A percentile compares a stretch with the other conserved stretches of the same genome.
Evolutionary conservation across 92 coral and sea anemone genomes (phyloP).

Genomic region (Porites evermanni): DNA sequence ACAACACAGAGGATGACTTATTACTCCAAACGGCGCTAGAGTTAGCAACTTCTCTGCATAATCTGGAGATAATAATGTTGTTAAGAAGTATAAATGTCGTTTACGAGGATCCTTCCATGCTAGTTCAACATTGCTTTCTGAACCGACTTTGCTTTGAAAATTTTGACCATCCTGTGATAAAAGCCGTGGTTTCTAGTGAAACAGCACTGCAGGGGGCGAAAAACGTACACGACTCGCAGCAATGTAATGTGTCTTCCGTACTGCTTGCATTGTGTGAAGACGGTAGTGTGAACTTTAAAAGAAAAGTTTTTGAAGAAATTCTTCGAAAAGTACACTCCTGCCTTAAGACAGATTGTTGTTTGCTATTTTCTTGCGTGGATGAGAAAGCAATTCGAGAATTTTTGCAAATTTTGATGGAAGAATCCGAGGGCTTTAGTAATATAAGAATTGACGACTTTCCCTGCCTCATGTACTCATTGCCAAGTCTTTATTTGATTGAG

Average conservation of each 20-base stretch:
- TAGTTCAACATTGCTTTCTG: not conserved
- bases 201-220: not conserved
- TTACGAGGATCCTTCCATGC: not conserved
- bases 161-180: constrained; percentile 15
- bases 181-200: constrained; percentile 1
- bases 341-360: not conserved
- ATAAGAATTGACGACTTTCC: constrained; percentile 6
- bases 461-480: constrained; percentile 15
- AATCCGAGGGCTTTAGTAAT: not conserved
- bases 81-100: not conserved
- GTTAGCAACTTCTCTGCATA: constrained; percentile 14
- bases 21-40: constrained; percentile 11
- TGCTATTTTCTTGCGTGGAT: not conserved
- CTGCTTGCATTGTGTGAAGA: not conserved
- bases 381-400: not conserved
- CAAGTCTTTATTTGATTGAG: not conserved
- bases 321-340: not conserved
- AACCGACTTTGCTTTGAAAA: not conserved
- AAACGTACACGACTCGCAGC: not conserved
- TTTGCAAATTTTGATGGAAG: constrained; percentile 7
- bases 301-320: constrained; percentile 7
- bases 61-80: not conserved
- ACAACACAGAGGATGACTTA: too few species aligned
- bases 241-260: not conserved
- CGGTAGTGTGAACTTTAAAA: not conserved